Evolutionary conservation across 1,140 invertebrate genomes (phyloP).

Genomic region (Mactra quadrangularis): DNA sequence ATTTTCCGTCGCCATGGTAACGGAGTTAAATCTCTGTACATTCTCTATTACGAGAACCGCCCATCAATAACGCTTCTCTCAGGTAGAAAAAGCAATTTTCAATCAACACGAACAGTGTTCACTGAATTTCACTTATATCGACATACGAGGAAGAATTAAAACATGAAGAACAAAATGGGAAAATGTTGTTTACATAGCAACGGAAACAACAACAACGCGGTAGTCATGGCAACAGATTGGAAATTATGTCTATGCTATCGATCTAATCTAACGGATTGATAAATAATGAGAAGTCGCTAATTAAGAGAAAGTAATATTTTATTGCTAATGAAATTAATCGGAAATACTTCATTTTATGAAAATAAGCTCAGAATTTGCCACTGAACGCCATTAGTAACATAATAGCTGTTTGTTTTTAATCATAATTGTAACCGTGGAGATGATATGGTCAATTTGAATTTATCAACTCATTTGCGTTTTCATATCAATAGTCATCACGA

Average conservation of each 20-base stretch:
- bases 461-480: too few relatives aligned
- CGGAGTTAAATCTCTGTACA: not conserved
- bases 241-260: not conserved
- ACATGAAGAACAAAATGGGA: not conserved
- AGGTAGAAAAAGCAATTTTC: conserved; percentile 19
- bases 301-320: too few relatives aligned
- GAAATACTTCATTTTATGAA: not conserved
- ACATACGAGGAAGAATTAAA: not conserved
- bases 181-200: not conserved
- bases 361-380: too few relatives aligned
- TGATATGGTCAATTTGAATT: too few relatives aligned
- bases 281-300: too few relatives aligned
- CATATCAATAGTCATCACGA: too few relatives aligned
- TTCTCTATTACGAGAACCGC: not conserved
- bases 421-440: too few relatives aligned
- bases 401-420: too few relatives aligned
- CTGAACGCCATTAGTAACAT: too few relatives aligned
- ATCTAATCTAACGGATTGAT: too few relatives aligned
- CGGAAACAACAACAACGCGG: not conserved
- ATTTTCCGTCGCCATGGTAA: conserved; percentile 25
- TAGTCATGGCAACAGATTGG: not conserved
- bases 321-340: not conserved
- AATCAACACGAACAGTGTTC: conserved; percentile 9
- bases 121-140: not conserved
- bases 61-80: conserved; percentile 19